Evolutionary conservation across 2,113 vertebrate species (phyloP).

Genomic region (Thermophis baileyi): DNA sequence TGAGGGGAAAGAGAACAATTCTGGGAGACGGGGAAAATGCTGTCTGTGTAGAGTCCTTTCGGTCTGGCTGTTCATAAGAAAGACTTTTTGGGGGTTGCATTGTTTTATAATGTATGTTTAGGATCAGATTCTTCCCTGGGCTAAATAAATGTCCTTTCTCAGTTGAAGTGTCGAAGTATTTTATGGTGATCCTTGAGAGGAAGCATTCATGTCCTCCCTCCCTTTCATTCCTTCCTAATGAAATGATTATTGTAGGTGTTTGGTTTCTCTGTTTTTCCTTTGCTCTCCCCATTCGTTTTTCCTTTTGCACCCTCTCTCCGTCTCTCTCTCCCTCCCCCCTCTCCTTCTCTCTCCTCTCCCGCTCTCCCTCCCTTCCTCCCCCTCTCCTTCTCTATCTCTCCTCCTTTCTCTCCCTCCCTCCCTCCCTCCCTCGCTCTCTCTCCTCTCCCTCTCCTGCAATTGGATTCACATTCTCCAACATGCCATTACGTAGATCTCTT

Average conservation of each 20-base stretch:
- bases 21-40: too few relatives aligned
- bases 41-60: background rate
- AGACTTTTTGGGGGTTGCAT: background rate
- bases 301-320: too few relatives aligned
- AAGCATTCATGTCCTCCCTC: background rate
- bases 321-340: too few relatives aligned
- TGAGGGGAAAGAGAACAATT: too few relatives aligned
- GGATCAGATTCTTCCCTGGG: background rate
- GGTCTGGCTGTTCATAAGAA: background rate
- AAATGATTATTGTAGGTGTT: background rate
- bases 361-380: too few relatives aligned
- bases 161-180: background rate
- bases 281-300: background rate
- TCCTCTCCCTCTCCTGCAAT: background rate
- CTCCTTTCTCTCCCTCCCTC: too few relatives aligned
- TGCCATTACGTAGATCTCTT: background rate
- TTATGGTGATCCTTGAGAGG: background rate
- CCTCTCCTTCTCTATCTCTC: too few relatives aligned
- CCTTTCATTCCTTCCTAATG: background rate
- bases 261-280: background rate
- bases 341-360: too few relatives aligned
- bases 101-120: background rate
- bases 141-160: background rate
- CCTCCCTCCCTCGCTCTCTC: too few relatives aligned
- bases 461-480: background rate